A percentile compares a stretch with the other conserved stretches of the same genome.
Evolutionary conservation across 2,113 vertebrate genomes (phyloP).

Genomic region (Oryzias celebensis): DNA sequence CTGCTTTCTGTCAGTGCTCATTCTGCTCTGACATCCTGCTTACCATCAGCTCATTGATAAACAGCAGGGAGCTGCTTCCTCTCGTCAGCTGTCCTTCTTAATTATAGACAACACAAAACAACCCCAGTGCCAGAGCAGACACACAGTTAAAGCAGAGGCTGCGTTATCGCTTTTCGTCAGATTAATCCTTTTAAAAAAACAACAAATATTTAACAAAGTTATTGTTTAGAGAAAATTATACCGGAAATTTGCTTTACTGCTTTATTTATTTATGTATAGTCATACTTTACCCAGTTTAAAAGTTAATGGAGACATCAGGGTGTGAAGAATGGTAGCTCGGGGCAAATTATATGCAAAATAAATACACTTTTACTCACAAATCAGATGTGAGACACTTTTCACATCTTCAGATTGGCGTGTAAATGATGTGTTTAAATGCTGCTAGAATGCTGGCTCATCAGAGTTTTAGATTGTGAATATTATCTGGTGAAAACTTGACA

Average conservation of each 20-base stretch:
- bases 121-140: slow-evolving; percentile 14
- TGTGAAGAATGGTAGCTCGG: no score
- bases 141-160: slow-evolving; percentile 6
- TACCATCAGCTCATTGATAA: slow-evolving; percentile 40
- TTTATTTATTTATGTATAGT: not conserved
- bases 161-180: not conserved
- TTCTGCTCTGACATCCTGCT: slow-evolving; percentile 2
- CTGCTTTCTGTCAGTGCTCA: slow-evolving; percentile 29
- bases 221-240: not conserved
- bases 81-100: slow-evolving; percentile 16
- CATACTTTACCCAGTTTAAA: no score
- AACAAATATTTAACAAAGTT: slow-evolving; percentile 15
- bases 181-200: not conserved
- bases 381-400: no score
- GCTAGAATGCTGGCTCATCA: no score
- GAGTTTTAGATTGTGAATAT: no score
- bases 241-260: not conserved
- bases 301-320: no score
- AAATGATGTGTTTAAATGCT: no score
- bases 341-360: no score
- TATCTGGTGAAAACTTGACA: no score
- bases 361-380: no score
- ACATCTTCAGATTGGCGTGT: no score
- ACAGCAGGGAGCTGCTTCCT: slow-evolving; percentile 54
- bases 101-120: slow-evolving; percentile 26